Conservation (phyloP, 2,797 vertebrate genomes). For the Trachops cirrhosus region DNA sequence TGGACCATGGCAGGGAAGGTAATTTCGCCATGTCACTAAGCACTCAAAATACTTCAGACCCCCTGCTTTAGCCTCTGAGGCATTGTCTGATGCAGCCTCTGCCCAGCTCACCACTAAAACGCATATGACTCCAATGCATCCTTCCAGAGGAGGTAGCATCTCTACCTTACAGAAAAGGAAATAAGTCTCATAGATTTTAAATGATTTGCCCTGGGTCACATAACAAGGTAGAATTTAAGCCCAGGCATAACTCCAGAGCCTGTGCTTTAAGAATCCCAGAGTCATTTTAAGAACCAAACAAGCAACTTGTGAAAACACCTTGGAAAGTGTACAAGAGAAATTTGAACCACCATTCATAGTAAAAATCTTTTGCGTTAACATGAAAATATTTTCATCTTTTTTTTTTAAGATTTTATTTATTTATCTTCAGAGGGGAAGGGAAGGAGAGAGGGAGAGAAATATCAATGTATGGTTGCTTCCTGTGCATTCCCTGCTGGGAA, state of each 20-base stretch:
- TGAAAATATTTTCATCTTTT: not conserved
- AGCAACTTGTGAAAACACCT: not conserved
- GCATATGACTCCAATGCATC: not conserved
- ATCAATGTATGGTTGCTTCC: too few species aligned
- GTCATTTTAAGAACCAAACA: not conserved
- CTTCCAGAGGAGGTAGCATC: not conserved
- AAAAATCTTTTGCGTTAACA: not conserved
- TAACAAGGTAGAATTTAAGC: not conserved
- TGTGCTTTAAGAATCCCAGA: not conserved
- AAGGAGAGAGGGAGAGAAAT: too few species aligned
- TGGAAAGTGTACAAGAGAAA: not conserved
- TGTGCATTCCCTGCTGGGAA: too few species aligned
- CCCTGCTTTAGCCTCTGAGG: not conserved
- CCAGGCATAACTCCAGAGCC: not conserved
- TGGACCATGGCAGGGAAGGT: not conserved
- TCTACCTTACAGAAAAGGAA: not conserved
- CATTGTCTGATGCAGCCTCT: not conserved
- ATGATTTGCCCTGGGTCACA: not conserved
- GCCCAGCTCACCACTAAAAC: not conserved
- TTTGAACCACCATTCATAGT: not conserved
- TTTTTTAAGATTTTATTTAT: too few species aligned
- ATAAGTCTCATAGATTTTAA: not conserved
- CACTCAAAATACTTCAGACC: not conserved
- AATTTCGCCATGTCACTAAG: not conserved
- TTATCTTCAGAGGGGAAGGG: too few species aligned